phyloP scores from a whole-genome alignment of 1,140 invertebrate genomes.

The Brachionus rubens region DNA sequence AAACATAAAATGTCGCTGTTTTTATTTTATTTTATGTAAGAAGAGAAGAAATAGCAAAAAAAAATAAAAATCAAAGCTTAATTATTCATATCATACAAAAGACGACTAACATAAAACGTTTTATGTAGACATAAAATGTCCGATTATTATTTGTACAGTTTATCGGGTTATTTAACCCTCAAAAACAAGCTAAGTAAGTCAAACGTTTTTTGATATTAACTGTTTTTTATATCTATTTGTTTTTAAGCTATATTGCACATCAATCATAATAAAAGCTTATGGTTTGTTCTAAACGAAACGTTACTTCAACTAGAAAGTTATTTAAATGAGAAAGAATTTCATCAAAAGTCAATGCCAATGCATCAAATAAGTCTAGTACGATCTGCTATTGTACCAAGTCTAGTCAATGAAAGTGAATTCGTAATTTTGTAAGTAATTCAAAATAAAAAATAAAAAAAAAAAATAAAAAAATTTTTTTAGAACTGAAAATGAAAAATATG shows the following conservation, averaged over 20 bases:
- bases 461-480: slow-evolving; percentile 49
- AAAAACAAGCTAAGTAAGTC: no score
- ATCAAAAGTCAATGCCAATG: neutral
- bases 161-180: no score
- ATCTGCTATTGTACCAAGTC: slow-evolving; percentile 26
- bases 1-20: no score
- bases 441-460: neutral
- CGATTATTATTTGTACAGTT: no score
- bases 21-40: no score
- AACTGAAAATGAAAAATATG: slow-evolving; percentile 56
- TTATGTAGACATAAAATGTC: no score
- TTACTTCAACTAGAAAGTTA: slow-evolving; percentile 1
- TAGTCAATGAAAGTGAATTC: neutral
- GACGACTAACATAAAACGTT: no score
- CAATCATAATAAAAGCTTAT: neutral
- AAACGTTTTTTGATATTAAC: no score
- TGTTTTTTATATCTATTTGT: neutral
- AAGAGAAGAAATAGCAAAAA: no score
- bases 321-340: slow-evolving; percentile 30
- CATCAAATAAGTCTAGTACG: neutral
- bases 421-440: slow-evolving; percentile 14
- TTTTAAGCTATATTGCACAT: slow-evolving; percentile 25
- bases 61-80: no score
- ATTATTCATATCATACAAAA: no score
- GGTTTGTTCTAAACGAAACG: slow-evolving; percentile 30